Evolutionary conservation across 2,888 invertebrate genomes (phyloP), one percentile per base, ranked within the genome.

Genomic region (Mythimna impura): DNA sequence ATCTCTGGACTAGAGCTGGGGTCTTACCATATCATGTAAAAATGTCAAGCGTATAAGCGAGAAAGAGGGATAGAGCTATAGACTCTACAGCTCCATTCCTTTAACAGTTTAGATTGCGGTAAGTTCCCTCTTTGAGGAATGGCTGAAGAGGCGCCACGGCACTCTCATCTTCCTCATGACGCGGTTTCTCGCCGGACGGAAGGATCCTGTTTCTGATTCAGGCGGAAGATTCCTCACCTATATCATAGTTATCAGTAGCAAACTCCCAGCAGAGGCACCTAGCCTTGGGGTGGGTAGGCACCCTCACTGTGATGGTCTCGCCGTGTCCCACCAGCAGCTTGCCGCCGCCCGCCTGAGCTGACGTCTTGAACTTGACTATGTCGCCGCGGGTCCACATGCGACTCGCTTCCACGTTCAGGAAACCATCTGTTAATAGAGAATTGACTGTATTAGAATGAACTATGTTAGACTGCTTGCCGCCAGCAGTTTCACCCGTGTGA

Each of bases 201-300:
- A 43, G 14, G 43, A 8, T 43, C 14, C 43, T 14, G 43, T 17
- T 12, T 43, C 43, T 43, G 3, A 43, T 12, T 43, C 43, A 43
- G 12, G 43, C 43, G 3, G 43, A 43, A 47, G 1, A n/a, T 2
- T n/a, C 73, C 68, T 75, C 88, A 93, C 98, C 99, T 88, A 99
- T 98, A 92, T 99, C 99, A 91, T 99, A 99, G 91, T 98, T 97
- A 93, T 99, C 99, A 0, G 99, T 99, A 20, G 99, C 99, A 93
- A 99, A 99, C 96, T 99, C 99, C 99, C 99, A 99, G 95, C 99
- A 99, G 55, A 99, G 96, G 88, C 98, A 98, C 3, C 98, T 97
- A 0, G 99, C 99, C 88, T 98, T 98, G 81, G 98, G 97, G 91
- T 99, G 99, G 0, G 99, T 99, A 12, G 99, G 99, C 69, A 99